These are phyloP conservation scores for Aldabrachelys gigantea DNA, from an alignment of 2,113 vertebrate genomes.

Conservation along the genomic window DNA sequence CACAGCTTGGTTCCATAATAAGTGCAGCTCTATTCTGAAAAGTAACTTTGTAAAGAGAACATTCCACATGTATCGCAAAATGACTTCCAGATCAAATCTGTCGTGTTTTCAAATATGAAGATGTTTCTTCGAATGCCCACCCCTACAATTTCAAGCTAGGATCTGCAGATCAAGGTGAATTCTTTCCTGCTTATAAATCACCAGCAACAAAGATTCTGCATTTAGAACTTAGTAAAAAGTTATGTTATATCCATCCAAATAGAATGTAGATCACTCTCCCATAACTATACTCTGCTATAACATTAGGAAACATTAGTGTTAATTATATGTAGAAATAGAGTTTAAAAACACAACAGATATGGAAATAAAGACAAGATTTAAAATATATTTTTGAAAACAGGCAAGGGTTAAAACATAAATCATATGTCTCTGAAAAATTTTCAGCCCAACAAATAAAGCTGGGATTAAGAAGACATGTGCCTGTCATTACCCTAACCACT, in stretches of 20 bases:
- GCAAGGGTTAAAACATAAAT: conserved; percentile 18
- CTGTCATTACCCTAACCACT: neutral
- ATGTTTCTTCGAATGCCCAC: conserved; percentile 6
- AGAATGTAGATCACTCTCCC: neutral
- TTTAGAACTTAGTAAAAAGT: neutral
- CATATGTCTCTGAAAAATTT: conserved; percentile 48
- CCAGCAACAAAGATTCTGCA: neutral
- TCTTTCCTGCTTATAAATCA: neutral
- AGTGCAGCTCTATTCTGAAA: neutral
- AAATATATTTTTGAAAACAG: conserved; percentile 36
- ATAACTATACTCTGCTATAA: neutral
- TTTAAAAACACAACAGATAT: conserved; percentile 22
- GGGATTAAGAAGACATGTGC: neutral
- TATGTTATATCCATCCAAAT: neutral
- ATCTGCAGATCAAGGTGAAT: conserved; percentile 26
- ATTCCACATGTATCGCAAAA: neutral
- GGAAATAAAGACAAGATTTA: conserved; percentile 30
- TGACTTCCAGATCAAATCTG: conserved; percentile 23
- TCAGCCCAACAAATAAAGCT: neutral
- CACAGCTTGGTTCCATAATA: neutral
- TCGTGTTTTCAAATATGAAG: neutral
- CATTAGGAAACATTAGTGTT: neutral
- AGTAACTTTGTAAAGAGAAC: conserved; percentile 40
- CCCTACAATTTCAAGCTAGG: neutral
- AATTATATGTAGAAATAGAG: conserved; percentile 35